phyloP scores from a whole-genome alignment of 2,797 vertebrate species.

The Cyprinodon diabolis region DNA sequence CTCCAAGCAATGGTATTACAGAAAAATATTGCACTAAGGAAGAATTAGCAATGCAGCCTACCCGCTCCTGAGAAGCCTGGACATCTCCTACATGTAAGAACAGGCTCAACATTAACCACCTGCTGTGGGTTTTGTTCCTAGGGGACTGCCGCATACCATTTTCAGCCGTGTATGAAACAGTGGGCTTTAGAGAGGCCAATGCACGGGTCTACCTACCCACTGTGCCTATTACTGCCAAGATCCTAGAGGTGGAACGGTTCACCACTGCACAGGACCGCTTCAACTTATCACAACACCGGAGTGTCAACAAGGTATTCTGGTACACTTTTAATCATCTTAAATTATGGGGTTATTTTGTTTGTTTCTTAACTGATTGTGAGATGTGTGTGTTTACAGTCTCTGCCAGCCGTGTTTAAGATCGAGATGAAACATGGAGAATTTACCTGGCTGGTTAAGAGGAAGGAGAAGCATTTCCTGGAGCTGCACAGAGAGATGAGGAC shows the following conservation, averaged over 20 bases:
- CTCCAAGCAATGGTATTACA: not conserved
- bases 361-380: not conserved
- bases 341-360: not conserved
- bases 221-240: conserved; percentile 84
- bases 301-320: conserved; percentile 73
- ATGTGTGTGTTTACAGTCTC: conserved; percentile 52
- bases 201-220: conserved; percentile 83
- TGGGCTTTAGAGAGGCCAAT: conserved; percentile 88
- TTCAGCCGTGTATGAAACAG: conserved; percentile 88
- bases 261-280: conserved; percentile 81
- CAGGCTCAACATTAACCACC: conserved; percentile 10
- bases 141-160: conserved; percentile 85
- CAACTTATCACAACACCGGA: conserved; percentile 71
- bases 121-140: conserved; percentile 36
- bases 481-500: conserved; percentile 93
- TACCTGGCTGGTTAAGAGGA: conserved; percentile 93
- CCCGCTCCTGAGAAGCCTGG: conserved; percentile 32
- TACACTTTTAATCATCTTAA: not conserved
- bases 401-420: conserved; percentile 88
- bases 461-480: conserved; percentile 96
- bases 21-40: conserved; percentile 28
- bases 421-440: conserved; percentile 95
- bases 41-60: conserved; percentile 35
- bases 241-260: conserved; percentile 90
- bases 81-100: conserved; percentile 49